Evolutionary conservation across 2,888 invertebrate genomes (phyloP).

Genomic region (Lordiphosa andalusiaca): DNA sequence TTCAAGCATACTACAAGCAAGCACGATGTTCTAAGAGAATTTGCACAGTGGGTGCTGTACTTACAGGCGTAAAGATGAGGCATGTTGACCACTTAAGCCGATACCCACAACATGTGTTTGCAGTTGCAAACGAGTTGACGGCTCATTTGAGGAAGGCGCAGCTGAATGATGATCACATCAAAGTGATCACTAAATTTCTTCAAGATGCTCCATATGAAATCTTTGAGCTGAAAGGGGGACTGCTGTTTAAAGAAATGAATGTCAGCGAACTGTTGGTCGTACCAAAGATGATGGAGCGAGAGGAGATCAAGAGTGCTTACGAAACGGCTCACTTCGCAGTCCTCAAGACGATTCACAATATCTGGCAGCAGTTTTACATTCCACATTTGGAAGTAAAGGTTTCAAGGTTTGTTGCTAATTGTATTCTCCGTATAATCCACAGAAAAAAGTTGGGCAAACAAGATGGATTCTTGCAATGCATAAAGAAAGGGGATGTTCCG

Average conservation of each 20-base stretch:
- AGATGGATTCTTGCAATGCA: constrained; percentile 31
- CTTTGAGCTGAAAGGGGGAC: neutral
- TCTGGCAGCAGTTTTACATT: no score
- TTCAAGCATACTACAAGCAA: constrained; percentile 5
- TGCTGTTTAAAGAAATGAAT: neutral
- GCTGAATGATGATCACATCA: neutral
- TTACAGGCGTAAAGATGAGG: neutral
- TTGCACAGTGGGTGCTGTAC: neutral
- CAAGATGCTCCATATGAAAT: neutral
- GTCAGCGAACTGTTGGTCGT: neutral
- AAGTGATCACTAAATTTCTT: neutral
- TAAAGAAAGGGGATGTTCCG: constrained; percentile 34
- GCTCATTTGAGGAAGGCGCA: neutral
- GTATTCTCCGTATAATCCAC: no score
- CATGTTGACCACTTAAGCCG: no score
- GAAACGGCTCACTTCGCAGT: no score
- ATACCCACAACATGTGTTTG: no score
- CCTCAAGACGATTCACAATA: no score
- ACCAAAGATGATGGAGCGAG: no score
- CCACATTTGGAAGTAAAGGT: no score
- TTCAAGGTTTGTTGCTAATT: no score
- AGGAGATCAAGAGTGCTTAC: no score
- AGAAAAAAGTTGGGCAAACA: no score
- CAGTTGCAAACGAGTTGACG: no score
- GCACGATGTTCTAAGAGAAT: constrained; percentile 1